Conservation (phyloP, 2,113 vertebrate species). For the Vidua chalybeata region DNA sequence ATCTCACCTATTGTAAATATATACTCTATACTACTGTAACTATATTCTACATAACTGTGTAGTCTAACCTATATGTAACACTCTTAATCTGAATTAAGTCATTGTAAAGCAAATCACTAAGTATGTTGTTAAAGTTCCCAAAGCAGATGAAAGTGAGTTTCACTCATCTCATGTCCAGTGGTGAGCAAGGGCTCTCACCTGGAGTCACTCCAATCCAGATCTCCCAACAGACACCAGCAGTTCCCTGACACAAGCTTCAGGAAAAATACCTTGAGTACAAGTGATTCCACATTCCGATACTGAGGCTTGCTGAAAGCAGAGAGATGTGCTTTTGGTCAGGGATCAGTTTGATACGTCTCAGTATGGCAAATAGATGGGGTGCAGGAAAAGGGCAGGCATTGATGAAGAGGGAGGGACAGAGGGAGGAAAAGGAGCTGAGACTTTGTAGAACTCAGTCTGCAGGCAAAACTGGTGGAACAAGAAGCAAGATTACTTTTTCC, state of each 20-base stretch:
- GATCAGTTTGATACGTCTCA: neutral
- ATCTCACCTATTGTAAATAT: neutral
- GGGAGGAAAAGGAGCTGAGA: neutral
- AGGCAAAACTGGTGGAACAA: constrained; percentile 18
- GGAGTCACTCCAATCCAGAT: neutral
- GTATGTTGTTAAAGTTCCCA: neutral
- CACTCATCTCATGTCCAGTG: neutral
- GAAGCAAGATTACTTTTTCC: neutral
- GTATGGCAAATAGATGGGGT: neutral
- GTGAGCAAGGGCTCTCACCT: neutral
- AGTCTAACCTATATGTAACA: neutral
- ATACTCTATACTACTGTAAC: neutral
- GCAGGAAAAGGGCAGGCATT: neutral
- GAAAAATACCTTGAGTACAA: neutral
- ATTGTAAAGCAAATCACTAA: neutral
- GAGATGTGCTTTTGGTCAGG: neutral
- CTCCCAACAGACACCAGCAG: neutral
- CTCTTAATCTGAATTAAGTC: neutral
- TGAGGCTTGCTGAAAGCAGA: neutral
- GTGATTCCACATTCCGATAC: accelerated
- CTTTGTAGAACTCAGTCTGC: neutral
- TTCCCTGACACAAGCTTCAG: neutral
- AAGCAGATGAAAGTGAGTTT: neutral
- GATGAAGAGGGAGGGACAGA: constrained; percentile 38
- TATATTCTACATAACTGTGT: neutral